Base-by-base conservation (phyloP, 2,797 vertebrate genomes). In the Takifugu ocellatus region DNA sequence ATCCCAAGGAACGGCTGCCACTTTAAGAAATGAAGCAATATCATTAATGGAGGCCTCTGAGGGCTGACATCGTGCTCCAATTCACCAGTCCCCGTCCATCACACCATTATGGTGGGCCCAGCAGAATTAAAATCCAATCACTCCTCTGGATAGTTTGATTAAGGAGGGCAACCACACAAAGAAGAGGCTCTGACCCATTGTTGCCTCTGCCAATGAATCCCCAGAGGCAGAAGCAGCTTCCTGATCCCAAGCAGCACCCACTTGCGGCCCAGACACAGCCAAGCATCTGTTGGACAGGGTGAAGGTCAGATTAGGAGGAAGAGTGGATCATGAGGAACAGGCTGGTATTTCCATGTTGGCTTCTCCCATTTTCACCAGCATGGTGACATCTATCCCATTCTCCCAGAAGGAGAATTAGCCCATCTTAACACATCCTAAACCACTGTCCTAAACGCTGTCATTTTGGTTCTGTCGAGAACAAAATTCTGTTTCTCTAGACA, bases 21-120 rank as follows among this genome's bases (percentile, higher is more conserved):
- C 89, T 93, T 93, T 89, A 92, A 93, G 91, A 89, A 91, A 90
- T 89, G 87, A 92, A 90, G 89, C 89, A 90, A 92, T 70, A 90
- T 90, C 86, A 87, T 92, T 91, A 89, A 92, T 89, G 88, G 82
- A 87, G 85, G 87, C 84, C 86, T 87, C 77, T 51, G 68, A 83
- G 86, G 88, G 84, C 75, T 82, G 84, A 89, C 91, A 90, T 86
- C 75, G 84, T 92, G 90, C 89, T 89, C 81, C 87, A 75, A 86
- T 87, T 90, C 84, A 91, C 79, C 91, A 84, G 84, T 78, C 82
- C 79, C 85, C 90, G 90, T 89, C 89, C 83, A 88, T 87, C 87
- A 91, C 89, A 85, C 82, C 87, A 90, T 90, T 87, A 90, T 60
- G 63, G 79, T 63, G 80, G 91, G 89, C 87, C 88, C 78, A 87